Evolutionary conservation across 2,797 vertebrate species (phyloP).

Genomic region (Urocyon cinereoargenteus): DNA sequence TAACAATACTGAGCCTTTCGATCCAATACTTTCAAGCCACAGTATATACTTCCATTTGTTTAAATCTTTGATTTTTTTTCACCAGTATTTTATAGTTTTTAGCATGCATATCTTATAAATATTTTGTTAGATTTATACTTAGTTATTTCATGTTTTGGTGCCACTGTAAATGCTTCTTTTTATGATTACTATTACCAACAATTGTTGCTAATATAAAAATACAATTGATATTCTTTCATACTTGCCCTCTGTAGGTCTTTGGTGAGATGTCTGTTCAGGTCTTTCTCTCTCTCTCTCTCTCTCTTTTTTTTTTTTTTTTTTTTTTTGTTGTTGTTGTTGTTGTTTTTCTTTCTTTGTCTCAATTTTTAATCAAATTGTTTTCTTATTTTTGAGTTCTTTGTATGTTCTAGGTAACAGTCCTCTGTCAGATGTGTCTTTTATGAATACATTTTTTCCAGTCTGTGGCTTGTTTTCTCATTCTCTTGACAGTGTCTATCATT

Average conservation of each 20-base stretch:
- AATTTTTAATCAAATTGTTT: background rate
- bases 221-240: background rate
- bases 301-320: too few species aligned
- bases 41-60: background rate
- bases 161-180: background rate
- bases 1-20: background rate
- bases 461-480: background rate
- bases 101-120: background rate
- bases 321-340: background rate
- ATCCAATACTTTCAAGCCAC: background rate
- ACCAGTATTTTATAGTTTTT: background rate
- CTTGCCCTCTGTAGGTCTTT: background rate
- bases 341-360: background rate
- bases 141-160: background rate
- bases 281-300: background rate
- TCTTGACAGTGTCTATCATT: background rate
- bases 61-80: background rate
- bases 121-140: background rate
- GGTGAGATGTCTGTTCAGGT: background rate
- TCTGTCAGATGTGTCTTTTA: background rate
- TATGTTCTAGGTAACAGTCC: background rate
- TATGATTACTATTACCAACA: background rate
- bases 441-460: background rate
- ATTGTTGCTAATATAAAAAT: background rate
- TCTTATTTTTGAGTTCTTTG: background rate